Base-by-base conservation (phyloP, 2,797 vertebrate species). In the Poeciliopsis turneri region DNA sequence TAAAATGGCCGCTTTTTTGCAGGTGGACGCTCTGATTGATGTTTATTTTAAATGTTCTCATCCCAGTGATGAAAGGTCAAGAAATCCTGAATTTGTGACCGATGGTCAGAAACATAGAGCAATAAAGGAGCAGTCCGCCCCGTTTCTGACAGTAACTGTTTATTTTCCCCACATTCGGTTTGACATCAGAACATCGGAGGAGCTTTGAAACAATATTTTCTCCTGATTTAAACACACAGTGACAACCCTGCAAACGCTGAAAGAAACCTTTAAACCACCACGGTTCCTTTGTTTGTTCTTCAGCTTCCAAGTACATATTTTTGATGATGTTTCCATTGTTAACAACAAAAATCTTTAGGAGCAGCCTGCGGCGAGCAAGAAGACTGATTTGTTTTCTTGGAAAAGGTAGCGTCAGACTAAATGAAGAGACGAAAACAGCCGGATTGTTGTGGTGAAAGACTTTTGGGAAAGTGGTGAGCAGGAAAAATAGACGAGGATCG, bases 231-330 rank as follows among this genome's bases (percentile, higher is more conserved):
- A 55, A 55, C 36, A 43, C 18, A 11, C 25, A 20, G 69, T 53
- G 55, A 72, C 47, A 55, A 51, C 70, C 64, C 66, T 23, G 25
- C 45, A 43, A 46, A 72, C 36, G 41, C 59, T 41, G 11, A 57
- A 16, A n/a, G 10, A 74, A 49, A 69, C 55, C 74, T 79, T 70
- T 73, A 74, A 74, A 89, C 47, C 81, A 85, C 75, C 83, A 71
- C 74, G 59, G 87, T 78, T 85, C 83, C 89, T 81, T 87, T 81
- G 75, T 93, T 86, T 89, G 84, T 88, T 90, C 87, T 82, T 81
- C 82, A 84, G 82, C 81, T 85, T 77, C 84, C 75, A 79, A 86
- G 86, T 82, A 84, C 86, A 88, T 72, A 89, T 84, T 90, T 66
- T 70, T 70, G 23, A 70, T 45, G 68, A 70, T 91, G 86, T 88